Conservation (phyloP, 2,113 vertebrate species). For the Phrynocephalus versicolor region DNA sequence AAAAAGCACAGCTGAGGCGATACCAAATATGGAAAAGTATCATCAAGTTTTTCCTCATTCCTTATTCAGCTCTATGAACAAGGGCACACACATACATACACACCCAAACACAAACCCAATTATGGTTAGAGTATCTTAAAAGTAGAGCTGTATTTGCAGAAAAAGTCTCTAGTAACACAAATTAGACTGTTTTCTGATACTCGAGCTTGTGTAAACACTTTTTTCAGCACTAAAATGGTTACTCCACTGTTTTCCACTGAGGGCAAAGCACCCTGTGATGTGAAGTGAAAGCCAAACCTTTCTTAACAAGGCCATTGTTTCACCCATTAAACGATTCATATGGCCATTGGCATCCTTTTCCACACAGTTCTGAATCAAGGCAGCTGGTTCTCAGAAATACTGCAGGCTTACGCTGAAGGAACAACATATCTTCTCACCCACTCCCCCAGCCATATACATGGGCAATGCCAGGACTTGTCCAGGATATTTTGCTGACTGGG, state of each 20-base stretch:
- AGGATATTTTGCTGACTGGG: not conserved
- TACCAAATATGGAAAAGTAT: constrained; percentile 4
- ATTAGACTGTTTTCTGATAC: not conserved
- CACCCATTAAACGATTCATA: not conserved
- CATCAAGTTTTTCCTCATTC: not conserved
- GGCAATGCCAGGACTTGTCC: too few relatives aligned
- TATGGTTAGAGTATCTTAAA: not conserved
- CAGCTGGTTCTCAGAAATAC: not conserved
- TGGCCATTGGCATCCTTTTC: not conserved
- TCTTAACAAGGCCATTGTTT: not conserved
- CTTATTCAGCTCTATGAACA: not conserved
- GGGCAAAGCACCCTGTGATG: not conserved
- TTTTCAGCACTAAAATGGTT: not conserved
- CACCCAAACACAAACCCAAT: not conserved
- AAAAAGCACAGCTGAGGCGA: not conserved
- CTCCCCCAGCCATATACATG: too few relatives aligned
- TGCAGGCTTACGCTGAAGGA: not conserved
- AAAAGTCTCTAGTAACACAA: not conserved
- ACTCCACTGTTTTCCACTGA: not conserved
- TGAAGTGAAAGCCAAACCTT: not conserved
- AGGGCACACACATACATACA: not conserved
- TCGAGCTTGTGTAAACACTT: not conserved
- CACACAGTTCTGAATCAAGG: not conserved
- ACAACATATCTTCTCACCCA: not conserved
- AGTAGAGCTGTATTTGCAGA: not conserved